Base-by-base conservation (phyloP, 2,113 vertebrate species). In the Ceuthmochares aereus region DNA sequence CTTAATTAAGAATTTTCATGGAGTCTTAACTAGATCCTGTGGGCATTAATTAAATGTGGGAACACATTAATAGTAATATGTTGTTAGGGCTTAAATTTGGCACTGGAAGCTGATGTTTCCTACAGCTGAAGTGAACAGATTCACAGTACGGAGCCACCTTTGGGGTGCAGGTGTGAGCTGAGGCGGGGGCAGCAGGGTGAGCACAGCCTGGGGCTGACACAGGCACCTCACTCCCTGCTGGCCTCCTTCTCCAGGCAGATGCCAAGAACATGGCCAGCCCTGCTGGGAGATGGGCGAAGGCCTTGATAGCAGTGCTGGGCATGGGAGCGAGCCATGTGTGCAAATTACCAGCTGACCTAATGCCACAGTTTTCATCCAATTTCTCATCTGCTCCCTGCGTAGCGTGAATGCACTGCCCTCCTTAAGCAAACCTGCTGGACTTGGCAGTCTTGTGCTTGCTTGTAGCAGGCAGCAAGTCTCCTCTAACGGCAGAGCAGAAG, bases 271-370 rank as follows among this genome's bases (percentile, higher is more conserved):
- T 78, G 36, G 72, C 43, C 66, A 68, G 83, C 32, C 20, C 26
- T 4, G 11, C 30, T 2, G 32, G 63, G 58, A 51, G 14, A 10
- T 0, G 36, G 25, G 66, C 56, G 60, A n/a, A 66, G 29, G 4
- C 10, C 21, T 10, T 4, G 18, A 6, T 47, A 17, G 60, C 7
- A 0, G 30, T 18, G 37, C 29, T 0, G 2, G 45, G n/a, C 0
- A 0, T 1, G 0, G 36, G 14, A 14, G 40, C 16, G 32, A 58
- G 32, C 10, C 0, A 2, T 2, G 19, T 2, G n/a, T 29, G 45
- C 68, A 6, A 32, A 25, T n/a, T 23, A 14, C 45, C 0, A 1
- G 10, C 37, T 12, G 17, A 40, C 23, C 43, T 13, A 40, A 52
- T 9, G 59, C 51, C n/a, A 19, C 52, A 1, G 26, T 54, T 45